Base-by-base conservation (phyloP, 2,888 invertebrate species). In the Pachydiplax longipennis region DNA sequence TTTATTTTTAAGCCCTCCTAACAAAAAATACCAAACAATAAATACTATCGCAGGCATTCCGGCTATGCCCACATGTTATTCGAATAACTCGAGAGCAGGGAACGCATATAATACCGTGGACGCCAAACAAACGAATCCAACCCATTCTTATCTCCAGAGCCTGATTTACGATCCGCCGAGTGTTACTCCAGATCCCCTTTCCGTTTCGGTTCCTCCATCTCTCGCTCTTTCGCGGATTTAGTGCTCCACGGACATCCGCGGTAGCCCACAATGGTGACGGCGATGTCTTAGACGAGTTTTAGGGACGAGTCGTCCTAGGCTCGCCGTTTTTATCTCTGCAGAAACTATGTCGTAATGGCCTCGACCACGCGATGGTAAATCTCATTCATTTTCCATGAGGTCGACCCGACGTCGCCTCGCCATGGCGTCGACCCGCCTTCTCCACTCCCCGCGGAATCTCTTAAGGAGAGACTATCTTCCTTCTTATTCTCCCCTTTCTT, bases 351-450 rank as follows among this genome's bases (percentile, higher is more conserved):
- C 61, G 87, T 61, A n/a, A 87, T 87, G 87, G 61, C 87, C 61
- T 87, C 61, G 87, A 87, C 87, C 87, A 87, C 87, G 87, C 87
- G 87, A 87, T 87, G 87, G 87, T 87, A 61, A 61, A 31, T 65
- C 87, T 87, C 87, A 87, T 87, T 87, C 87, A 87, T 87, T 87
- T 87, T 87, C 87, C 87, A 87, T 87, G 87, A 87, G 87, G 31
- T 44, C 82, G 44, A 82, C 44, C 35, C 81, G 81, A 40, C 81
- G 35, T 61, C 61, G 35, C 58, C 58, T 35, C 58, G 83, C 61
- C 13, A 12, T n/a, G 87, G 87, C 87, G 87, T 87, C 87, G 13
- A 25, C 83, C 18, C 31, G 83, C 12, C 53, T 48, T 31, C 48
- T 83, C 83, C 22, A n/a, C 58, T 6, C 37, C 53, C 83, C 13